These are phyloP conservation scores for Mus minutoides DNA, from an alignment of 2,797 vertebrate species.

Conservation along the genomic window DNA sequence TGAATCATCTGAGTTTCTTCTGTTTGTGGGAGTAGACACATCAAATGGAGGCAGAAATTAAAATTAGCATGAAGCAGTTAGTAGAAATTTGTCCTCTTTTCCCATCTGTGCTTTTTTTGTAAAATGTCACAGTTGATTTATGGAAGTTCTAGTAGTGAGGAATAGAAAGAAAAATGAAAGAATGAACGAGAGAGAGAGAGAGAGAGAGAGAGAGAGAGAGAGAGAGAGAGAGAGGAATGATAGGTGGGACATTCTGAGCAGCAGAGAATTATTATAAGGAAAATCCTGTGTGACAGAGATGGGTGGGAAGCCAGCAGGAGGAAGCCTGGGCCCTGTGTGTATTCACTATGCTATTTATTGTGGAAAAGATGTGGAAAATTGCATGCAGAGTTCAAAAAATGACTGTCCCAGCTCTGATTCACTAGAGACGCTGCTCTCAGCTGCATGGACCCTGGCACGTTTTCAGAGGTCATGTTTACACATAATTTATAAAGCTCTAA, in stretches of 20 bases:
- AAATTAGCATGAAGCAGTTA: slow-evolving; percentile 16
- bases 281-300: neutral
- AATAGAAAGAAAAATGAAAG: neutral
- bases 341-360: slow-evolving; percentile 68
- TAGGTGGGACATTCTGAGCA: neutral
- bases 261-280: slow-evolving; percentile 7
- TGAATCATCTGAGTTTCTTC: neutral
- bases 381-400: slow-evolving; percentile 59
- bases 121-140: slow-evolving; percentile 11
- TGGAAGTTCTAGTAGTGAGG: neutral
- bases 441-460: slow-evolving; percentile 48
- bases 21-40: neutral
- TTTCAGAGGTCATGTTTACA: slow-evolving; percentile 74
- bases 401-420: slow-evolving; percentile 68
- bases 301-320: slow-evolving; percentile 48
- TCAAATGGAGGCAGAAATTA: slow-evolving; percentile 17
- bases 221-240: neutral
- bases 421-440: slow-evolving; percentile 63
- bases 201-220: neutral
- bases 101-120: slow-evolving; percentile 18
- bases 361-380: slow-evolving; percentile 76
- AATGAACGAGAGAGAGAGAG: neutral
- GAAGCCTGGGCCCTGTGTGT: slow-evolving; percentile 5
- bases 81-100: slow-evolving; percentile 11
- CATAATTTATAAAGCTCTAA: slow-evolving; percentile 75